These are phyloP conservation scores for Zapornia atra DNA, from an alignment of 2,113 vertebrate genomes.

Conservation along the genomic window DNA sequence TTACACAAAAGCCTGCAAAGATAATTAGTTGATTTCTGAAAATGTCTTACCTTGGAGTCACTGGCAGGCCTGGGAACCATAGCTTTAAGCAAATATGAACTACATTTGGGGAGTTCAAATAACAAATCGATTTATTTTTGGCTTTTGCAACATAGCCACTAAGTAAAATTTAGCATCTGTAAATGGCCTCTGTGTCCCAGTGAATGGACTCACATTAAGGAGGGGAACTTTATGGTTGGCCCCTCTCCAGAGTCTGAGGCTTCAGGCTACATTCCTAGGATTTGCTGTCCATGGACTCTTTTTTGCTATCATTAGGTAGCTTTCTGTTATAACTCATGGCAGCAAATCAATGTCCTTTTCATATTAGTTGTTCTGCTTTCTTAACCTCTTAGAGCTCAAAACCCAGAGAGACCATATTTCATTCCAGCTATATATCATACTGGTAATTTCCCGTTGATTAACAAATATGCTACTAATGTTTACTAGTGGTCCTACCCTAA, in stretches of 20 bases:
- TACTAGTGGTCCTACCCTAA: conserved; percentile 46
- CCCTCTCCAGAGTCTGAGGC: conserved; percentile 49
- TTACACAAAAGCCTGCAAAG: conserved; percentile 2
- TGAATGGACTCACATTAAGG: conserved; percentile 23
- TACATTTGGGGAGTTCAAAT: conserved; percentile 19
- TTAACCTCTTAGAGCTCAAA: conserved; percentile 53
- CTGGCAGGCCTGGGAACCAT: conserved; percentile 14
- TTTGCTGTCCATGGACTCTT: conserved; percentile 22
- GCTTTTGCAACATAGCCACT: not conserved
- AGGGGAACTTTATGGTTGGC: conserved; percentile 26
- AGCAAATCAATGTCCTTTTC: conserved; percentile 55
- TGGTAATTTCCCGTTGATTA: conserved; percentile 51
- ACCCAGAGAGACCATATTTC: conserved; percentile 22
- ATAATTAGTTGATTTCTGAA: not conserved
- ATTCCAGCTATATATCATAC: conserved; percentile 38
- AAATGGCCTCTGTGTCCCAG: conserved; percentile 43
- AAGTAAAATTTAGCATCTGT: conserved; percentile 61
- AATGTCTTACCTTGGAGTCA: not conserved
- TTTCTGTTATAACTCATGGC: conserved; percentile 37
- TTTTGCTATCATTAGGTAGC: conserved; percentile 39
- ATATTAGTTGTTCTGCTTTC: conserved; percentile 52
- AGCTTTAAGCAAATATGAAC: conserved; percentile 23
- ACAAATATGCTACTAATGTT: conserved; percentile 42
- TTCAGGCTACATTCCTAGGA: conserved; percentile 47
- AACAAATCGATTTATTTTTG: conserved; percentile 56